Conservation (phyloP, 2,888 invertebrate species). For the Allacma fusca region DNA sequence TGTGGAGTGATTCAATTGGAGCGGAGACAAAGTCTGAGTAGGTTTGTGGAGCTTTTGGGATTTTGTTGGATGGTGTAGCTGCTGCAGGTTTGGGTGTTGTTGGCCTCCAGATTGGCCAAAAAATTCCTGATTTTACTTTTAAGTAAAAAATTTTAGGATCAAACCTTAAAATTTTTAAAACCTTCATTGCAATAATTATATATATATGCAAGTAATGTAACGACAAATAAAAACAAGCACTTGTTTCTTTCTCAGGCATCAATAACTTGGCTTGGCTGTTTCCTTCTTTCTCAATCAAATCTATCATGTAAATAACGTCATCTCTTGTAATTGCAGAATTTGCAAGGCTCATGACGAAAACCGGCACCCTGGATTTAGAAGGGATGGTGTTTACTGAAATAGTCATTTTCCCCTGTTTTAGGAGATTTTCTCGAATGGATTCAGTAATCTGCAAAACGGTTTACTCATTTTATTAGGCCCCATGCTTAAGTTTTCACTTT, state of each 20-base stretch:
- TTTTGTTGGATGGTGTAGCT: background rate
- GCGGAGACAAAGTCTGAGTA: constrained; percentile 35
- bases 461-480: too few species aligned
- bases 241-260: too few species aligned
- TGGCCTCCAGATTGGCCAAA: too few species aligned
- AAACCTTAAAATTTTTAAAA: too few species aligned
- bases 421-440: background rate
- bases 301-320: constrained; percentile 44
- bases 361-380: too few species aligned
- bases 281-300: constrained; percentile 45
- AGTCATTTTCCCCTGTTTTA: background rate
- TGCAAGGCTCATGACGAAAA: constrained; percentile 16
- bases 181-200: too few species aligned
- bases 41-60: background rate
- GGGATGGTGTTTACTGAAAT: background rate
- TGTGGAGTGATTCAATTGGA: constrained; percentile 29
- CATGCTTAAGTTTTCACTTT: too few species aligned
- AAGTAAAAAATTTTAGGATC: too few species aligned
- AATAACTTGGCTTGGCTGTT: background rate
- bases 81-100: too few species aligned
- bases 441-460: background rate
- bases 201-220: too few species aligned
- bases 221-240: too few species aligned
- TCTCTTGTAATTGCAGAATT: constrained; percentile 42
- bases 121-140: too few species aligned